phyloP scores from a whole-genome alignment of 2,888 invertebrate genomes.

The Allophyes oxyacanthae region DNA sequence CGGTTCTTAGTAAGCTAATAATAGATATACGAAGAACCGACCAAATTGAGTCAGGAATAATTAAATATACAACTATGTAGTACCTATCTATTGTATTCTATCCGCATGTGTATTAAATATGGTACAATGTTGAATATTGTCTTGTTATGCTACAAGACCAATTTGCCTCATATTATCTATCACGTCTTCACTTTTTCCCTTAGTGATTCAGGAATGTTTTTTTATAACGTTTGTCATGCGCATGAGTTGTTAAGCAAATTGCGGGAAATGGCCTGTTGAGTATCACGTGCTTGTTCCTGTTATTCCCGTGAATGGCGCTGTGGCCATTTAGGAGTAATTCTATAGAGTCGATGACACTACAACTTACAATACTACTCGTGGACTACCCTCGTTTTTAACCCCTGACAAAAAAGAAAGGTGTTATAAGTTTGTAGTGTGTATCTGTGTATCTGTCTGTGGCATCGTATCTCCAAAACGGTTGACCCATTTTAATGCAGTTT shows the following conservation, averaged over 20 bases:
- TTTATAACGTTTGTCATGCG: conserved; percentile 16
- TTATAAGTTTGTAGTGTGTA: no score
- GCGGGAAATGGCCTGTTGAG: conserved; percentile 26
- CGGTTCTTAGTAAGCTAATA: conserved; percentile 35
- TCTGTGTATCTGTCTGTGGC: no score
- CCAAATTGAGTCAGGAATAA: conserved; percentile 38
- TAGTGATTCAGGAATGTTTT: conserved; percentile 4
- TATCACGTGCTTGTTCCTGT: not conserved
- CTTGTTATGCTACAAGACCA: not conserved
- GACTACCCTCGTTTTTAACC: no score
- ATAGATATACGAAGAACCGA: conserved; percentile 38
- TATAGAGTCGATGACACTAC: no score
- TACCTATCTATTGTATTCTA: conserved; percentile 9
- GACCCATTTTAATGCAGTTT: no score
- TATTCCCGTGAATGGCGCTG: conserved; percentile 23
- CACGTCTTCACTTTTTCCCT: conserved; percentile 8
- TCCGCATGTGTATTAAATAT: not conserved
- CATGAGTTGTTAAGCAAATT: conserved; percentile 25
- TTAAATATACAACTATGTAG: conserved; percentile 20
- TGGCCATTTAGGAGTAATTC: no score
- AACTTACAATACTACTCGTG: no score
- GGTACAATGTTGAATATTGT: no score
- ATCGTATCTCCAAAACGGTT: no score
- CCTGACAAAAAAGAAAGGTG: no score
- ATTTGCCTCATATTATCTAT: not conserved